Conservation (phyloP, 92 coral and sea anemone species). For the Scolanthus callimorphus region DNA sequence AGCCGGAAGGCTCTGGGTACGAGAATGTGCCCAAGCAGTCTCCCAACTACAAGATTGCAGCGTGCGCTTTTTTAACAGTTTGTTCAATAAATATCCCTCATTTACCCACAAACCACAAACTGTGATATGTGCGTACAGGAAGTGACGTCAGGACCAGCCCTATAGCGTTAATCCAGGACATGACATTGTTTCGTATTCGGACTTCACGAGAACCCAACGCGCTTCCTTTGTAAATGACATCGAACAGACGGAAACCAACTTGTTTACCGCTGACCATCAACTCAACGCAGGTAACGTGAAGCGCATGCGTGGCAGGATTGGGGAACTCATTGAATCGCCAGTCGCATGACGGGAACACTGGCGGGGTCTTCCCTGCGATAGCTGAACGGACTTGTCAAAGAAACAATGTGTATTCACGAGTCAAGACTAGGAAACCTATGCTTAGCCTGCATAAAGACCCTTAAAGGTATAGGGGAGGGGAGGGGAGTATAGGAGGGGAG, state of each 20-base stretch:
- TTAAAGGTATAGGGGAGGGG: too few species aligned
- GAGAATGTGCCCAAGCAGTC: too few species aligned
- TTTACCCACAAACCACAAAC: too few species aligned
- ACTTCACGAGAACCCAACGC: slow-evolving; percentile 42
- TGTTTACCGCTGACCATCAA: slow-evolving; percentile 75
- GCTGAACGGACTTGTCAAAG: slow-evolving; percentile 96
- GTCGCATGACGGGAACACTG: slow-evolving; percentile 92
- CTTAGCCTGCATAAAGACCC: too few species aligned
- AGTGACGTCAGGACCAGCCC: slow-evolving; percentile 88
- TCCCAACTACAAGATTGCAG: too few species aligned
- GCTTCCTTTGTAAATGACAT: slow-evolving; percentile 86
- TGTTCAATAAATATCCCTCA: too few species aligned
- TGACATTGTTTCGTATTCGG: slow-evolving; percentile 53
- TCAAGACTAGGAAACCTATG: too few species aligned
- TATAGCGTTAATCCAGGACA: slow-evolving; percentile 93
- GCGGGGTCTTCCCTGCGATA: slow-evolving; percentile 71
- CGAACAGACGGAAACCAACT: slow-evolving; percentile 78
- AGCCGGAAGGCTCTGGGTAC: too few species aligned
- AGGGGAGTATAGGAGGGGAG: too few species aligned
- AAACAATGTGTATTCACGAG: too few species aligned
- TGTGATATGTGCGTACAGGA: slow-evolving; percentile 79
- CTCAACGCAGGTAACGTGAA: slow-evolving; percentile 88
- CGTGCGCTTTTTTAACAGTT: too few species aligned
- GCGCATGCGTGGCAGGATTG: slow-evolving; percentile 86
- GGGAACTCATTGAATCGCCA: slow-evolving; percentile 99